Evolutionary conservation across 64 coral and sea anemone genomes (phyloP).

Genomic region (Montipora efflorescens): DNA sequence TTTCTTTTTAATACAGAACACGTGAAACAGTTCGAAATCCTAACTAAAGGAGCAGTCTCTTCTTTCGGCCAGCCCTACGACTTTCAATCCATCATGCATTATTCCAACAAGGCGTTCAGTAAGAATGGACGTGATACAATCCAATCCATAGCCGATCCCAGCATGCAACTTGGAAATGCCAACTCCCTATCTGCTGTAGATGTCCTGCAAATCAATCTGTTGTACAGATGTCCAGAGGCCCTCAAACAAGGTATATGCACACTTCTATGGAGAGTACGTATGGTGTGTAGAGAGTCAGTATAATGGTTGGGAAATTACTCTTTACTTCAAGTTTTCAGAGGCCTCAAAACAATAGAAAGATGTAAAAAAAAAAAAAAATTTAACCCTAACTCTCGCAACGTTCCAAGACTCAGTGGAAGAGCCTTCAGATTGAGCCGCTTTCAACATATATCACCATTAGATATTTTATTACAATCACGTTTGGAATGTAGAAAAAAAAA

Average conservation of each 20-base stretch:
- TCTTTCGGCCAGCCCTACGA: slow-evolving; percentile 72
- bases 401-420: no score
- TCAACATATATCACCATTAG: no score
- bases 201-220: slow-evolving; percentile 78
- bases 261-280: not conserved
- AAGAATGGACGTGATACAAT: slow-evolving; percentile 78
- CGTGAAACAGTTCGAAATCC: slow-evolving; percentile 44
- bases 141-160: slow-evolving; percentile 52
- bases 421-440: no score
- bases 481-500: no score
- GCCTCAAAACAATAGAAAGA: no score
- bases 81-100: slow-evolving; percentile 81
- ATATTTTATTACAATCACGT: no score
- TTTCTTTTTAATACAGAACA: not conserved
- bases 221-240: slow-evolving; percentile 85
- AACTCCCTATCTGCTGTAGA: slow-evolving; percentile 79
- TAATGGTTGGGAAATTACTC: not conserved
- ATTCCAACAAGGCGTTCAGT: slow-evolving; percentile 77
- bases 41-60: not conserved
- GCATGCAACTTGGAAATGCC: slow-evolving; percentile 58
- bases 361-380: no score
- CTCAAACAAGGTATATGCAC: slow-evolving; percentile 42
- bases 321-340: not conserved
- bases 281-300: not conserved
- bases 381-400: no score